Base-by-base conservation (phyloP, 1,140 invertebrate genomes). In the Melipona quadrifasciata region DNA sequence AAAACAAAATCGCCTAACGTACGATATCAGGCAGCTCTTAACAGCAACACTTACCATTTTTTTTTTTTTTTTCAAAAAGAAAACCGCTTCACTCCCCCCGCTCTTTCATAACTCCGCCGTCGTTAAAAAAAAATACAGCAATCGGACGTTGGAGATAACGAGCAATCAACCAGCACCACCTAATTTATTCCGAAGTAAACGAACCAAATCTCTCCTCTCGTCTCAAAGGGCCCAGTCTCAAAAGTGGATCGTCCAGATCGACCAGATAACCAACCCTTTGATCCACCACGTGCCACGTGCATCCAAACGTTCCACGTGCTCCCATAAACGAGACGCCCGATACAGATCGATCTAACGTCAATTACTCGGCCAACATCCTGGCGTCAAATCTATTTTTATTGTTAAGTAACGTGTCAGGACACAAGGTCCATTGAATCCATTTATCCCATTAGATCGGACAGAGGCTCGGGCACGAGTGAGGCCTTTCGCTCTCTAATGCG, bases 201-300 rank as follows among this genome's bases (percentile, higher is more conserved):
- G 24, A 19, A 24, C 8, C 27, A 58, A 31, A 31, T 34, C 74
- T 51, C 51, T 55, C 24, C 72, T 55, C 24, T 47, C 1, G 31
- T 31, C 55, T 61, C 6, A 64, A 74, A n/a, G 21, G 55, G 47
- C 31, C 47, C 19, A 24, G 65, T 47, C 39, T 47, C 39, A 27
- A 75, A 75, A 76, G 80, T 53, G 74, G 53, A 57, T 68, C 27
- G 24, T 14, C 21, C 68, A 47, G 71, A 75, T 75, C 53, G 5
- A 24, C 39, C 19, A 14, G 21, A 24, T 24, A 14, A 47, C 27
- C 53, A 8, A 47, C 39, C 39, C 73, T 83, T 83, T 83, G 81
- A 83, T 83, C 39, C 81, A 53, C 21, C 16, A 10, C 51, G 72
- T 58, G 73, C 81, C 81, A 83, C 64, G 74, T 83, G 81, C 70